A percentile compares a stretch with the other conserved stretches of the same genome.
Evolutionary conservation across 2,888 invertebrate species (phyloP).

Genomic region (Melanostoma mellinum): DNA sequence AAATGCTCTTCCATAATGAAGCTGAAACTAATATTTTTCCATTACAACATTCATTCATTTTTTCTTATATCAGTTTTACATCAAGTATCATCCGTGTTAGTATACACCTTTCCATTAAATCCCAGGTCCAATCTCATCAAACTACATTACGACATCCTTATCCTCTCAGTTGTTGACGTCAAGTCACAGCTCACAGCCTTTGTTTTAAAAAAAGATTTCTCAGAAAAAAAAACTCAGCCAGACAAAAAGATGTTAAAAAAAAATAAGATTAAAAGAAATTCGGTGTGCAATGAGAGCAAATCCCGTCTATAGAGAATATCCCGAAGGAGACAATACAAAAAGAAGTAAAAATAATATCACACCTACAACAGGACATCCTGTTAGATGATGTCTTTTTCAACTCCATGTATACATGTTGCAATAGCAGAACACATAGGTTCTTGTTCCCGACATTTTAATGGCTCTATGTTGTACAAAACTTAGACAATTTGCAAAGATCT

Average conservation of each 20-base stretch:
- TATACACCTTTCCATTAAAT: conserved; percentile 16
- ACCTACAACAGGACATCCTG: conserved; percentile 62
- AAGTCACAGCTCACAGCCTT: conserved; percentile 9
- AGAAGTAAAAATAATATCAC: conserved; percentile 29
- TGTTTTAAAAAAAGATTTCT: conserved; percentile 11
- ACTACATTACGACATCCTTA: conserved; percentile 25
- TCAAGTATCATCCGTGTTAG: too few species aligned
- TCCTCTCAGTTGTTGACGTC: not conserved
- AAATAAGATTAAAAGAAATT: conserved; percentile 4
- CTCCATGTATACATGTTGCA: conserved; percentile 16
- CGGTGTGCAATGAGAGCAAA: conserved; percentile 4
- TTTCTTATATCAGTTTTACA: too few species aligned
- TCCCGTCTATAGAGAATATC: not conserved
- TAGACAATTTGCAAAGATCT: conserved; percentile 59
- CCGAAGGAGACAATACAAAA: conserved; percentile 6
- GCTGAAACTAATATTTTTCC: too few species aligned
- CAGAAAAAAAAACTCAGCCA: conserved; percentile 13
- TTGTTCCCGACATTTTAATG: conserved; percentile 49
- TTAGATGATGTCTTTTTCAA: conserved; percentile 30
- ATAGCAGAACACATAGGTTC: conserved; percentile 39
- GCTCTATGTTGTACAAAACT: conserved; percentile 58
- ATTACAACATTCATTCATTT: too few species aligned
- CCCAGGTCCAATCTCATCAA: conserved; percentile 21
- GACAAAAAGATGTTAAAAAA: conserved; percentile 15
- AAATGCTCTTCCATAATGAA: too few species aligned